A percentile compares a stretch with the other conserved stretches of the same genome.
phyloP scores from a whole-genome alignment of 2,113 vertebrate genomes.

The Machaerirhynchus nigripectus region DNA sequence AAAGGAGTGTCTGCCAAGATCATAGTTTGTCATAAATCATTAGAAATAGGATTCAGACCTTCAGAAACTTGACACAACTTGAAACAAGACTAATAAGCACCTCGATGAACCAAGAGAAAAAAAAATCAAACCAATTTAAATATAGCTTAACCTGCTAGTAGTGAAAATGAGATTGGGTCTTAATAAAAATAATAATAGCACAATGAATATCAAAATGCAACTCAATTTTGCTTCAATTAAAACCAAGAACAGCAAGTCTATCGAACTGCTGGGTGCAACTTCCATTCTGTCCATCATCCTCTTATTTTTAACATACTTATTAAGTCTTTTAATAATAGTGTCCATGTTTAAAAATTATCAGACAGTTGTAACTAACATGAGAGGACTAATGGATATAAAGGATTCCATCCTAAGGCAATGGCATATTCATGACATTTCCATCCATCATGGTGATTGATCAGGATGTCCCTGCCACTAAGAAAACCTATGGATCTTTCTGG shows the following conservation, averaged over 20 bases:
- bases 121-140: neutral
- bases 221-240: neutral
- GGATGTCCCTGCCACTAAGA: neutral
- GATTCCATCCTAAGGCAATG: neutral
- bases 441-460: neutral
- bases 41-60: neutral
- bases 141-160: neutral
- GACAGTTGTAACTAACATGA: neutral
- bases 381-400: neutral
- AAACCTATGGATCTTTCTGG: neutral
- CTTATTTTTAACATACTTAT: neutral
- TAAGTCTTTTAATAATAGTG: neutral
- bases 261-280: neutral
- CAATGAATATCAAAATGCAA: neutral
- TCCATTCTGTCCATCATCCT: neutral
- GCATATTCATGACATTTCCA: neutral
- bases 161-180: neutral
- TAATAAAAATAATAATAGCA: neutral
- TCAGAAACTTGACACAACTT: neutral
- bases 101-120: neutral
- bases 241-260: accelerated
- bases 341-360: neutral
- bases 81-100: neutral
- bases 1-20: neutral
- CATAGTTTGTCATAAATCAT: neutral